Evolutionary conservation across 2,113 vertebrate species (phyloP).

Genomic region (Sciurus niger): DNA sequence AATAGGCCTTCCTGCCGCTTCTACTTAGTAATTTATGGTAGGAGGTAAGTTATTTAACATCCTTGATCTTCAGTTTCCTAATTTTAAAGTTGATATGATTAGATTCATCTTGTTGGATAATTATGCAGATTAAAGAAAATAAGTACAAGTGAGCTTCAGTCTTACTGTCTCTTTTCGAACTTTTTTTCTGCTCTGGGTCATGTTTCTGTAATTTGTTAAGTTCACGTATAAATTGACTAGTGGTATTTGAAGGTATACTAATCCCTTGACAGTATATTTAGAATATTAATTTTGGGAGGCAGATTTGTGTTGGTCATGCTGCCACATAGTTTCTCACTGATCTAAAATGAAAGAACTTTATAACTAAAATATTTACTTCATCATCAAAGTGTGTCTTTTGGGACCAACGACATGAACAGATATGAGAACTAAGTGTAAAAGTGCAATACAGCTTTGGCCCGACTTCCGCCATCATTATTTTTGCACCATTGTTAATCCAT

Average conservation of each 20-base stretch:
- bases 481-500: background rate
- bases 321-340: background rate
- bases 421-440: conserved; percentile 40
- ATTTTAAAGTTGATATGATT: conserved; percentile 37
- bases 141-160: background rate
- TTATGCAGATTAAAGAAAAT: background rate
- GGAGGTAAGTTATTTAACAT: background rate
- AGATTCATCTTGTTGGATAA: background rate
- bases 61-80: background rate
- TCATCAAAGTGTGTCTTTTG: conserved; percentile 53
- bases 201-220: conserved; percentile 3
- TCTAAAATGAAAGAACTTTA: conserved; percentile 60
- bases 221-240: background rate
- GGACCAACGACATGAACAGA: background rate
- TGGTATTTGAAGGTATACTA: background rate
- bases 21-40: background rate
- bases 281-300: conserved; percentile 54
- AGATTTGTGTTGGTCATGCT: background rate
- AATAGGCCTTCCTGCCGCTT: background rate
- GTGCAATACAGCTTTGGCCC: background rate
- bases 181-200: background rate
- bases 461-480: background rate
- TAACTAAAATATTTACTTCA: conserved; percentile 73
- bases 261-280: background rate
- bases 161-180: background rate